Conservation (phyloP, 2,113 vertebrate species). For the Corythornis vintsioides region DNA sequence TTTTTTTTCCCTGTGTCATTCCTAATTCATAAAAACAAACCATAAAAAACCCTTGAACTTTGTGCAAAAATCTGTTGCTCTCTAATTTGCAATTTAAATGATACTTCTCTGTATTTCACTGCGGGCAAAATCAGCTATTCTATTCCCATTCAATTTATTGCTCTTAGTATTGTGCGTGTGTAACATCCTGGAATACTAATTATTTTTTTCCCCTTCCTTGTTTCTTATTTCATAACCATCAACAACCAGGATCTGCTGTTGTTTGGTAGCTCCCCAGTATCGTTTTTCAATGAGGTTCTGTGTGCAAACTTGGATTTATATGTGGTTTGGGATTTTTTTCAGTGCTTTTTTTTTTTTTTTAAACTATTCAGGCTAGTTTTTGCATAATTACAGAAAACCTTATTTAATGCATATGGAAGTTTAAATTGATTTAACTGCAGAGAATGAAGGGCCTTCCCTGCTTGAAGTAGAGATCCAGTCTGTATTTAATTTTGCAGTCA, state of each 20-base stretch:
- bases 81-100: constrained; percentile 63
- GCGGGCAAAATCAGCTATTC: constrained; percentile 44
- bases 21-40: constrained; percentile 57
- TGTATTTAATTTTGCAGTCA: accelerated
- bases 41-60: constrained; percentile 36
- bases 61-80: constrained; percentile 59
- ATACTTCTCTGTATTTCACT: constrained; percentile 38
- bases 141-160: constrained; percentile 48
- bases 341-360: neutral
- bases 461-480: neutral
- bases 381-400: neutral
- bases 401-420: neutral
- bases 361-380: neutral
- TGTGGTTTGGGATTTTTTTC: neutral
- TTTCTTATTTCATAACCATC: neutral
- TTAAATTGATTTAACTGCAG: neutral
- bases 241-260: neutral
- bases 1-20: neutral
- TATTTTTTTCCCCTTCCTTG: neutral
- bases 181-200: constrained; percentile 38
- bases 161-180: constrained; percentile 12
- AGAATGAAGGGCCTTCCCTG: neutral
- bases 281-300: neutral
- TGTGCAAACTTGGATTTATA: neutral
- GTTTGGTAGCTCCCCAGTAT: neutral